phyloP scores from a whole-genome alignment of 2,888 invertebrate species.

The Invenusta paracnida region DNA sequence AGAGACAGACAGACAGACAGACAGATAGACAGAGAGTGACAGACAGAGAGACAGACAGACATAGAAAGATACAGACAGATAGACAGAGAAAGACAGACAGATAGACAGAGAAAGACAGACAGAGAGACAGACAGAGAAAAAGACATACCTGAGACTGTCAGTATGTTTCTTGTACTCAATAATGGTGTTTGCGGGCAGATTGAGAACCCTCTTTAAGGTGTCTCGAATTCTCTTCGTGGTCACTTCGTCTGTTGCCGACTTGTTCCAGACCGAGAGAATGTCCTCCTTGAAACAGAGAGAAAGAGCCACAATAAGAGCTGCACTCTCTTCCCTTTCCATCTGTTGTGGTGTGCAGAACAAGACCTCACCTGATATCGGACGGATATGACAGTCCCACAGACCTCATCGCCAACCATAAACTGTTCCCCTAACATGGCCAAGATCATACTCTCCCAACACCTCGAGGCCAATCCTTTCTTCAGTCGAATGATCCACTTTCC shows the following conservation, averaged over 20 bases:
- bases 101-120: too few species aligned
- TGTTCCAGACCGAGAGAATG: slow-evolving; percentile 91
- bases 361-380: slow-evolving; percentile 76
- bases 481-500: slow-evolving; percentile 96
- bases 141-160: slow-evolving; percentile 70
- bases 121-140: too few species aligned
- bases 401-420: slow-evolving; percentile 95
- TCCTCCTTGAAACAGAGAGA: slow-evolving; percentile 70
- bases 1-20: too few species aligned
- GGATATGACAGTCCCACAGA: slow-evolving; percentile 93
- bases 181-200: slow-evolving; percentile 82
- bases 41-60: too few species aligned
- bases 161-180: slow-evolving; percentile 77
- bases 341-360: too few species aligned
- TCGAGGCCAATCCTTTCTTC: slow-evolving; percentile 84
- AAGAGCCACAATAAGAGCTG: too few species aligned
- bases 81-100: too few species aligned
- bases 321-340: too few species aligned
- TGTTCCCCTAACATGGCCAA: slow-evolving; percentile 97
- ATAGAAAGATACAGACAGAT: too few species aligned
- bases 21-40: too few species aligned
- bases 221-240: slow-evolving; percentile 87
- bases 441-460: slow-evolving; percentile 96
- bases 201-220: slow-evolving; percentile 84
- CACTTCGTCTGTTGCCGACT: slow-evolving; percentile 80